Percentiles rank a stretch among this genome's conserved stretches.
Evolutionary conservation across 2,888 invertebrate species (phyloP).

Genomic region (Junonia oenone): DNA sequence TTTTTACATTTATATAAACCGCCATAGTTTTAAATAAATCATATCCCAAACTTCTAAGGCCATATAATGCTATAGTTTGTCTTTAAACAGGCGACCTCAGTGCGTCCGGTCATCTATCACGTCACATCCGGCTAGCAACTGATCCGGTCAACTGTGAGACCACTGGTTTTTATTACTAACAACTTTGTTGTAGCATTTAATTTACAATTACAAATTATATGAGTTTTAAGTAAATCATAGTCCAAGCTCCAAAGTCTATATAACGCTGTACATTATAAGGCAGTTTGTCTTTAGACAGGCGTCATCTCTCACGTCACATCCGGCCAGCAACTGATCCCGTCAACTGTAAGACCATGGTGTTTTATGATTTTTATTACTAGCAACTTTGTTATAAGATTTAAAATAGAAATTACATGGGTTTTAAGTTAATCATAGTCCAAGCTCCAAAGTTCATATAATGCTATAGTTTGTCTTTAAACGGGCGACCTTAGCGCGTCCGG

Average conservation of each 20-base stretch:
- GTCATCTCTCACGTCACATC: conserved; percentile 24
- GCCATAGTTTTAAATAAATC: too few species aligned
- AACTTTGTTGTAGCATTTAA: background rate
- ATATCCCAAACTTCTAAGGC: background rate
- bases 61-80: conserved; percentile 10
- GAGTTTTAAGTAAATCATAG: too few species aligned
- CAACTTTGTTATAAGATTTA: background rate
- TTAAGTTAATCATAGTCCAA: too few species aligned
- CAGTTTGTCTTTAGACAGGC: conserved; percentile 21
- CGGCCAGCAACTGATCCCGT: conserved; percentile 24
- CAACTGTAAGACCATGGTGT: conserved; percentile 8
- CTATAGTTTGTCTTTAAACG: conserved; percentile 17
- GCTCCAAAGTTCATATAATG: background rate
- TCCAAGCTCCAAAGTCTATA: background rate
- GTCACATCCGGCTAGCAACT: conserved; percentile 20
- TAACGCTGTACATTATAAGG: too few species aligned
- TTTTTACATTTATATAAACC: too few species aligned
- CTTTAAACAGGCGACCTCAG: conserved; percentile 18
- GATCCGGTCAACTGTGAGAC: conserved; percentile 17
- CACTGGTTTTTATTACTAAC: conserved; percentile 6
- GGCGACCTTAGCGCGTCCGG: conserved; percentile 20
- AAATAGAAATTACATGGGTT: background rate
- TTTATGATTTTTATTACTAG: conserved; percentile 9
- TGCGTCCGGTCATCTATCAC: conserved; percentile 26
- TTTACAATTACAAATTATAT: background rate